Base-by-base conservation (phyloP, 2,888 invertebrate species). In the Scaptomyza polygonia region DNA sequence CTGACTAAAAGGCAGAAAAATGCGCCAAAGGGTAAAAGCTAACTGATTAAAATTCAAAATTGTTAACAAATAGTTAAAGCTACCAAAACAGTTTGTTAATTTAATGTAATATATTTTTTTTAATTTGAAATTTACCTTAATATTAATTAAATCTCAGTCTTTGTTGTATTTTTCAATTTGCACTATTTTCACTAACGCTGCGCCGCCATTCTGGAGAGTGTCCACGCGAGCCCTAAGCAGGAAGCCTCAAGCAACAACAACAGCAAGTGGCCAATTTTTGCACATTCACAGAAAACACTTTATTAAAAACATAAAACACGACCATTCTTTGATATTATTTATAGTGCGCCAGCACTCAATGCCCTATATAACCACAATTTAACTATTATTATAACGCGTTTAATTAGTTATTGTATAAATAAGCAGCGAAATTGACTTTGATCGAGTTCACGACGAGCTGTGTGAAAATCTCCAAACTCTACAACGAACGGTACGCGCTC, bases 1-100 rank as follows among this genome's bases (percentile, higher is more conserved):
- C 42, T 59, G 8, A 21, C 4, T 1, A 12, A n/a, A 4, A 43
- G 18, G 29, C 9, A 34, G 32, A 56, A 63, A 40, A 77, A 77
- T 30, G 27, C 27, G 29, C 7, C 29, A 9, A 39, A 39, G 30
- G 9, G 30, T 30, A 6, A 11, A 30, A 30, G 30, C 30, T 11
- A 11, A 3, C 30, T 9, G 30, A 11, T 9, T 11, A 1, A 3
- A 30, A 30, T 30, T 30, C 30, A 11, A 4, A 30, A 11, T 30
- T 30, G 30, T 9, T 12, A 25, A 5, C 25, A 25, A 4, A 4
- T 0, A 25, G 25, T 25, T 3, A 25, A 25, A 25, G 25, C 5
- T 25, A 2, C 25, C 25, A 25, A 25, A 25, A 25, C 25, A 25
- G 21, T 21, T 21, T 21, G 2, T 0, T 21, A 21, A 21, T 21